These are phyloP conservation scores for Pachyramphus minor DNA, from an alignment of 2,113 vertebrate species.

Conservation along the genomic window DNA sequence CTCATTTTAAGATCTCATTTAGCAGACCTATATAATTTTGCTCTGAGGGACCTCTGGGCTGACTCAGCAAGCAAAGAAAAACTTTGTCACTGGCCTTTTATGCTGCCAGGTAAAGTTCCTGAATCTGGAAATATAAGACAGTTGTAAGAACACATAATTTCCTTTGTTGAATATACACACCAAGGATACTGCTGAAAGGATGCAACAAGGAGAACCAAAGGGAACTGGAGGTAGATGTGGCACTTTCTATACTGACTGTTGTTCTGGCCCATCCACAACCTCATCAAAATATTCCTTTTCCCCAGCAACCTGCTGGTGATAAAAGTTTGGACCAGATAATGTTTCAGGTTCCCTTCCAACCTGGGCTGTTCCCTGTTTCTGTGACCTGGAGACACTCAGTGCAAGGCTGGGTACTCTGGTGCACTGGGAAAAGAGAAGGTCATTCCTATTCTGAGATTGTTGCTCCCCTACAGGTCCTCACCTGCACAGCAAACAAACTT, in stretches of 20 bases:
- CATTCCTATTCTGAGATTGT: neutral
- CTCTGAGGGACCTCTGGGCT: neutral
- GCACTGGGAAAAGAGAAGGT: neutral
- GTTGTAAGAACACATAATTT: neutral
- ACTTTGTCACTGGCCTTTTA: neutral
- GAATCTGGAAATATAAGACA: neutral
- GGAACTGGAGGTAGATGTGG: neutral
- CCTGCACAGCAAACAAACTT: neutral
- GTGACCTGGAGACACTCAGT: neutral
- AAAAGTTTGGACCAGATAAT: neutral
- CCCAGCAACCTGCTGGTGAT: accelerated
- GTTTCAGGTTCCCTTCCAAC: neutral
- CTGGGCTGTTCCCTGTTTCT: neutral
- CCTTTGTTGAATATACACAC: accelerated
- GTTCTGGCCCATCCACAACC: neutral
- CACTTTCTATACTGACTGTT: neutral
- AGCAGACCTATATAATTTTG: neutral
- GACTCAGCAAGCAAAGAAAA: slow-evolving; percentile 10
- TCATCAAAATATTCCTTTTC: neutral
- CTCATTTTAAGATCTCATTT: slow-evolving; percentile 20
- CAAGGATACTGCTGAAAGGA: neutral
- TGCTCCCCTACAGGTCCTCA: neutral
- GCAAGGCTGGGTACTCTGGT: neutral
- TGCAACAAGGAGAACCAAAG: neutral
- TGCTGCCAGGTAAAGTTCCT: neutral